Percentiles rank a stretch among this genome's conserved stretches.
Evolutionary conservation across 1,140 invertebrate species (phyloP).

Genomic region (Drosophila trapezifrons): DNA sequence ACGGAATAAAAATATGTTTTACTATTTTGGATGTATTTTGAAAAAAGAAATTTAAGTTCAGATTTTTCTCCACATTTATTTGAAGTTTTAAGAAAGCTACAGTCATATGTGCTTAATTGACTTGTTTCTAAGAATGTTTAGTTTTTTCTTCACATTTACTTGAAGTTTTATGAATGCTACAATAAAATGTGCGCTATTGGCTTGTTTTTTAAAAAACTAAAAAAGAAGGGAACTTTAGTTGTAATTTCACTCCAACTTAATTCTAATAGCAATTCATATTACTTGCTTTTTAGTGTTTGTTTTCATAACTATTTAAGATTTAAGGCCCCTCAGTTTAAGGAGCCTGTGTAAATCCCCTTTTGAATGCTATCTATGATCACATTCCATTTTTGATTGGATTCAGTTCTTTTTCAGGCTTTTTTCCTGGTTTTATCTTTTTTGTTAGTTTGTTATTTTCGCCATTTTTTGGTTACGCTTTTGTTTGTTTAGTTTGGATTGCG

Average conservation of each 20-base stretch:
- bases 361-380: constrained; percentile 1
- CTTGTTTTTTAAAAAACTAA: neutral
- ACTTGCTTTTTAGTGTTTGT: neutral
- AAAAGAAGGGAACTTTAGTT: neutral
- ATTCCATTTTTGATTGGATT: constrained; percentile 4
- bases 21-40: too few relatives aligned
- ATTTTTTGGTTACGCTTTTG: neutral
- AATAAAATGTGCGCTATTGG: too few relatives aligned
- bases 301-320: neutral
- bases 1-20: too few relatives aligned
- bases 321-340: neutral
- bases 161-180: too few relatives aligned
- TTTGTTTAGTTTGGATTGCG: neutral
- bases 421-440: neutral
- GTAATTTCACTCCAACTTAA: neutral
- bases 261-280: neutral
- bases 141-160: too few relatives aligned
- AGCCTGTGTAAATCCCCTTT: too few relatives aligned
- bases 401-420: neutral
- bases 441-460: too few relatives aligned
- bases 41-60: too few relatives aligned
- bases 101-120: too few relatives aligned
- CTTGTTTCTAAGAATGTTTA: too few relatives aligned
- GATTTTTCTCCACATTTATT: too few relatives aligned
- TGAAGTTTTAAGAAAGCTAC: neutral